phyloP scores from a whole-genome alignment of 2,113 vertebrate species.

The Charina bottae region DNA sequence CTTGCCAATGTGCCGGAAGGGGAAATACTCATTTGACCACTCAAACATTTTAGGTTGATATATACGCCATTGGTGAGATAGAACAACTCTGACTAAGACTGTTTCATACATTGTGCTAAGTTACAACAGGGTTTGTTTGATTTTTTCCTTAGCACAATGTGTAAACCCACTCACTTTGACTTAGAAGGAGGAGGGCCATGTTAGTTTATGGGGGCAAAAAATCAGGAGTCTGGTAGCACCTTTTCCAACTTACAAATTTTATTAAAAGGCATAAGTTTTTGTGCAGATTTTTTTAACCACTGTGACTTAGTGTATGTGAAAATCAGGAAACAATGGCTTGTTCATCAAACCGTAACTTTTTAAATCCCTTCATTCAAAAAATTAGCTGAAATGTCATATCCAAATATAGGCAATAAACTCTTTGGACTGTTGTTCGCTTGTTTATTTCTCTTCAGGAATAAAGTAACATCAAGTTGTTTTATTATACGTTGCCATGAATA shows the following conservation, averaged over 20 bases:
- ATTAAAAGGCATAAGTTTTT: background rate
- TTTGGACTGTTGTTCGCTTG: background rate
- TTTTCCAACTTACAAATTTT: background rate
- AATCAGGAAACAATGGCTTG: background rate
- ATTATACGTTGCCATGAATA: background rate
- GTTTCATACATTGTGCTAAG: background rate
- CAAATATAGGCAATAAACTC: background rate
- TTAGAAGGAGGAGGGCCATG: background rate
- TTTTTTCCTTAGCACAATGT: background rate
- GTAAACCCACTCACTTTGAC: background rate
- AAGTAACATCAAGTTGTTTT: background rate
- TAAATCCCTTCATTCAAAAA: background rate
- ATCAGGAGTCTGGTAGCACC: background rate
- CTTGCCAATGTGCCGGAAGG: background rate
- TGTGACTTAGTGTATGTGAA: background rate
- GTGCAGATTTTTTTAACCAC: background rate
- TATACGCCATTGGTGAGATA: background rate
- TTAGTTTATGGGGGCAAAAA: background rate
- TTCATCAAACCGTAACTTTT: background rate
- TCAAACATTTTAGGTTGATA: background rate
- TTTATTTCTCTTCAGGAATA: background rate
- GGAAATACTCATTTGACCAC: background rate
- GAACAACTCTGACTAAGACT: background rate
- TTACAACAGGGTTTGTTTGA: background rate
- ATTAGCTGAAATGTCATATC: background rate